Conservation (phyloP, 2,888 invertebrate species). For the Stenodera caucasica region DNA sequence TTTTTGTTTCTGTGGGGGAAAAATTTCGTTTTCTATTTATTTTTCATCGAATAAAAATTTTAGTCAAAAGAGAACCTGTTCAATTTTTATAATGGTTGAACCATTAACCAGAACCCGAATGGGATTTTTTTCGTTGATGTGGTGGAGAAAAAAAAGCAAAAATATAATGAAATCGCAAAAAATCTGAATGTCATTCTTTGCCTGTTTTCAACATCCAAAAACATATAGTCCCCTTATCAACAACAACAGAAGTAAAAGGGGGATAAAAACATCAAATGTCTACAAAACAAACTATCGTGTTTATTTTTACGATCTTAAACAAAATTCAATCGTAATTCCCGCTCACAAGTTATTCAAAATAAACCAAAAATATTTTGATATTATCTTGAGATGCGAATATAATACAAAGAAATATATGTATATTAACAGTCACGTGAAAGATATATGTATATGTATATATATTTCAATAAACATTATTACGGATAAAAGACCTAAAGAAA, state of each 20-base stretch:
- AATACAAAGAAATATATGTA: neutral
- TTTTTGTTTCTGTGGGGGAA: neutral
- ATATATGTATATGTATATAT: neutral
- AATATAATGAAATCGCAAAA: neutral
- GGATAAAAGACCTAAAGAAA: too few species aligned
- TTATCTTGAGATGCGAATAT: neutral
- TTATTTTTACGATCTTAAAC: constrained; percentile 1
- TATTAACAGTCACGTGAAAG: neutral
- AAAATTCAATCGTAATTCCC: neutral
- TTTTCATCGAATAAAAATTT: neutral
- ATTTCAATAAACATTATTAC: neutral
- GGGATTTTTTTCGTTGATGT: neutral
- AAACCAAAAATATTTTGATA: neutral
- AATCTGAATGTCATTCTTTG: constrained; percentile 4
- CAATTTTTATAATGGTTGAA: constrained; percentile 19
- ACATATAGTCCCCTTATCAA: neutral
- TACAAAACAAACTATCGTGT: neutral
- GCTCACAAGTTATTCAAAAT: neutral
- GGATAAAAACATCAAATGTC: constrained; percentile 5
- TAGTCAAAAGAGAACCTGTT: constrained; percentile 12
- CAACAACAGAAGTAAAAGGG: neutral
- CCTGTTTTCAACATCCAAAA: neutral
- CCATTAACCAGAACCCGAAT: constrained; percentile 7
- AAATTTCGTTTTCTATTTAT: neutral
- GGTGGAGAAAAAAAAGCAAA: neutral